Percentiles rank a stretch among this genome's conserved stretches.
These are phyloP conservation scores for Lacerta viridis DNA, from an alignment of 2,797 vertebrate genomes.

Conservation along the genomic window DNA sequence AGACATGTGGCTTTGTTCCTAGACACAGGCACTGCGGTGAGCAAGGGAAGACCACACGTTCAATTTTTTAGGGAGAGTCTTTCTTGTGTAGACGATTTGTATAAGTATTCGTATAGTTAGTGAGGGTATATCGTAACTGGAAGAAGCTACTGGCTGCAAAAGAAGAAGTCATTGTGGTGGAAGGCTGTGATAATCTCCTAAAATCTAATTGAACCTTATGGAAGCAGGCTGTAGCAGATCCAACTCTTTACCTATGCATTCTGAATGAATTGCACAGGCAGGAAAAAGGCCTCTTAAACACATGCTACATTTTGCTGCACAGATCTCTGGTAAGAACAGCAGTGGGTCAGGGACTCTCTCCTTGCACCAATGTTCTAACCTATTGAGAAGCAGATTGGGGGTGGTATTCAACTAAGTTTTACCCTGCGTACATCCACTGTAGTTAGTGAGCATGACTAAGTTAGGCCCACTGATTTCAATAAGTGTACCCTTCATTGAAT, in stretches of 20 bases:
- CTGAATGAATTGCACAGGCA: not conserved
- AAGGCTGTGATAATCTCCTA: not conserved
- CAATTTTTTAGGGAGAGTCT: slow-evolving; percentile 13
- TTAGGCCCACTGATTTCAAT: no score
- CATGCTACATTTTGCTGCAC: not conserved
- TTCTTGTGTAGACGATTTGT: not conserved
- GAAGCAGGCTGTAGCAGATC: not conserved
- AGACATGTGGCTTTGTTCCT: slow-evolving; percentile 20
- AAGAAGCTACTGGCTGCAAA: not conserved
- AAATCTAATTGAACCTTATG: not conserved
- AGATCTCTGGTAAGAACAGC: not conserved
- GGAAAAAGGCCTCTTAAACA: not conserved
- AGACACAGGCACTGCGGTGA: accelerated
- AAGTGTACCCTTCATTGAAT: not conserved
- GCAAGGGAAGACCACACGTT: slow-evolving; percentile 4
- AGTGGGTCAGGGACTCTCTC: not conserved
- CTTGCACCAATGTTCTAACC: not conserved
- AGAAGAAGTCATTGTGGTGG: not conserved
- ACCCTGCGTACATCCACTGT: no score
- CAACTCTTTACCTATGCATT: not conserved
- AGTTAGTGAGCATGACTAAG: no score
- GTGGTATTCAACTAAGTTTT: no score
- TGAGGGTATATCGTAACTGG: not conserved
- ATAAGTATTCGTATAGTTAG: not conserved
- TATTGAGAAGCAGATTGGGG: not conserved